Percentiles rank a stretch among this genome's conserved stretches.
phyloP scores from a whole-genome alignment of 1,140 invertebrate genomes.

The Oppia nitens region DNA sequence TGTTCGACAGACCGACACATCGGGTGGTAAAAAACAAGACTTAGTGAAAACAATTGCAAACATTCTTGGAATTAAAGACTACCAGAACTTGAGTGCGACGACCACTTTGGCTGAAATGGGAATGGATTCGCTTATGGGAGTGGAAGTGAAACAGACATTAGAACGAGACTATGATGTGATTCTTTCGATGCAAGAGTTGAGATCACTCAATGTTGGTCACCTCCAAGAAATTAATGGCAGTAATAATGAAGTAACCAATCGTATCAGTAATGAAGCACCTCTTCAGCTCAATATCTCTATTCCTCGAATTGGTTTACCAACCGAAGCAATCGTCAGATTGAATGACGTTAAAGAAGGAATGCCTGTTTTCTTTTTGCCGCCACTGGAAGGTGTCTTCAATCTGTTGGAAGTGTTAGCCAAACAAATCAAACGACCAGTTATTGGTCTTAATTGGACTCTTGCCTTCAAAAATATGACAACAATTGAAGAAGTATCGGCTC shows the following conservation, averaged over 20 bases:
- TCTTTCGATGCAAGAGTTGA: conserved; percentile 73
- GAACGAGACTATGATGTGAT: conserved; percentile 79
- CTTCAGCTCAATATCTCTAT: conserved; percentile 4
- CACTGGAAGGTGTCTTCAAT: conserved; percentile 71
- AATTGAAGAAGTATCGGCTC: conserved; percentile 52
- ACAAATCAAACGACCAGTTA: conserved; percentile 54
- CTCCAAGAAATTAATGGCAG: conserved; percentile 44
- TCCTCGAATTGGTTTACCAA: conserved; percentile 27
- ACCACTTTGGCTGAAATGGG: conserved; percentile 74
- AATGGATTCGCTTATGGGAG: conserved; percentile 94
- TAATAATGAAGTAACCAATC: conserved; percentile 20
- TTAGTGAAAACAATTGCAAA: conserved; percentile 58
- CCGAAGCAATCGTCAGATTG: conserved; percentile 30
- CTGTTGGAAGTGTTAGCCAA: conserved; percentile 48
- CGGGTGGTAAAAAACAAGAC: conserved; percentile 32
- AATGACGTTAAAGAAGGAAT: conserved; percentile 29
- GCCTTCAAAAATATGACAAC: conserved; percentile 40
- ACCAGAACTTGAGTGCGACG: conserved; percentile 48
- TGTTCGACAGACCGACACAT: conserved; percentile 40
- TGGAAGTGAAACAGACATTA: conserved; percentile 90
- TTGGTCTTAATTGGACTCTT: conserved; percentile 70
- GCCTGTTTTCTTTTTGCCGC: conserved; percentile 61
- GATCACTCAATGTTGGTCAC: conserved; percentile 53
- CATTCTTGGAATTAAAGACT: conserved; percentile 71
- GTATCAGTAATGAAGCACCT: background rate